Evolutionary conservation across 2,888 invertebrate species (phyloP).

Genomic region (Chaitophorus viminalis): DNA sequence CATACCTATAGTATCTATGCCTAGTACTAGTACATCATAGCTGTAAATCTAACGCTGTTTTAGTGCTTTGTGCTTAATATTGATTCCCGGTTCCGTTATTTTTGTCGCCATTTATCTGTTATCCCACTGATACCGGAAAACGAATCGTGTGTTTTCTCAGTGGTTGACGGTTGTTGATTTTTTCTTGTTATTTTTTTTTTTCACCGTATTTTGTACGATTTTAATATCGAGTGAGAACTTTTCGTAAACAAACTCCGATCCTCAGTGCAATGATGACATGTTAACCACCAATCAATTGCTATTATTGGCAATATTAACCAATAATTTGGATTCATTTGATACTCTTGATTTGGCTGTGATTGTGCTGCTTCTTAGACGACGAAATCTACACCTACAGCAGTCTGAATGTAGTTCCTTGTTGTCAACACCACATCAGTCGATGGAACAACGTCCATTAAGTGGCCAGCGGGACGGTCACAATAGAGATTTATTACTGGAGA

Average conservation of each 20-base stretch:
- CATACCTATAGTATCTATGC: too few species aligned
- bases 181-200: not conserved
- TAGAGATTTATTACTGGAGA: slow-evolving; percentile 52
- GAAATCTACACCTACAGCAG: too few species aligned
- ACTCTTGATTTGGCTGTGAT: not conserved
- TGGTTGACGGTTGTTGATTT: not conserved
- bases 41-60: too few species aligned
- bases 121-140: too few species aligned
- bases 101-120: not conserved
- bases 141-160: not conserved
- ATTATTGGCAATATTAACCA: not conserved
- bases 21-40: too few species aligned
- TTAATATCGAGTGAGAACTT: not conserved
- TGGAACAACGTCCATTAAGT: slow-evolving; percentile 51
- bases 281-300: slow-evolving; percentile 34
- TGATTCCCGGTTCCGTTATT: not conserved
- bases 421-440: slow-evolving; percentile 45
- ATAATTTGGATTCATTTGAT: not conserved
- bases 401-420: slow-evolving; percentile 53
- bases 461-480: slow-evolving; percentile 59
- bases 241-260: slow-evolving; percentile 22
- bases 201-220: too few species aligned
- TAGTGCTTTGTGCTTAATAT: too few species aligned
- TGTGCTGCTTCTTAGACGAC: not conserved
- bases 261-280: slow-evolving; percentile 52